A percentile compares a stretch with the other conserved stretches of the same genome.
Conservation (phyloP, 2,797 vertebrate species). For the Acridotheres tristis region DNA sequence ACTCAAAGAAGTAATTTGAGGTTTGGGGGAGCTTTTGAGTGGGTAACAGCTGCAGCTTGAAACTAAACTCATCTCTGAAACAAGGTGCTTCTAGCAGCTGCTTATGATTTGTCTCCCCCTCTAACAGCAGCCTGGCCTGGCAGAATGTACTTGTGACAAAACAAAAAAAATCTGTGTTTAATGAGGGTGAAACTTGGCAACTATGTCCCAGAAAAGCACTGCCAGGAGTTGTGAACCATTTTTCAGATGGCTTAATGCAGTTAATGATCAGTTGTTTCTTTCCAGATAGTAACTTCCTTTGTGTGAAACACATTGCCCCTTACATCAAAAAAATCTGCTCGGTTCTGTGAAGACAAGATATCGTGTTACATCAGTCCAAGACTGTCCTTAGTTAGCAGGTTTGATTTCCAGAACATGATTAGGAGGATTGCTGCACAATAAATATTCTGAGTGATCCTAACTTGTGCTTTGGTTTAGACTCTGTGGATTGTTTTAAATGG, state of each 20-base stretch:
- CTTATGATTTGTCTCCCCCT: constrained; percentile 18
- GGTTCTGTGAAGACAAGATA: neutral
- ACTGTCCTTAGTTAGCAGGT: neutral
- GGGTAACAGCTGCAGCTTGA: constrained; percentile 58
- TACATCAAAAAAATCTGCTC: neutral
- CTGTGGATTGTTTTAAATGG: neutral
- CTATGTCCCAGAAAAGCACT: neutral
- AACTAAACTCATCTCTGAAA: constrained; percentile 21
- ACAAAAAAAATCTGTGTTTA: constrained; percentile 46
- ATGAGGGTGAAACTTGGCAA: constrained; percentile 70
- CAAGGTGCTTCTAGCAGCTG: constrained; percentile 62
- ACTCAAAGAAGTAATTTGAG: constrained; percentile 53
- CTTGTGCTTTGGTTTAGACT: neutral
- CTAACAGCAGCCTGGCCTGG: constrained; percentile 44
- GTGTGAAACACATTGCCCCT: neutral
- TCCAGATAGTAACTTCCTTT: neutral
- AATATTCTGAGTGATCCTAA: neutral
- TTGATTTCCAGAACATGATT: neutral
- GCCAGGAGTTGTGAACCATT: constrained; percentile 16
- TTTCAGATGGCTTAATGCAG: constrained; percentile 40
- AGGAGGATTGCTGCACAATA: neutral
- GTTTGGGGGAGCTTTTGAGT: constrained; percentile 20
- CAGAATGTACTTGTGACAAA: constrained; percentile 59
- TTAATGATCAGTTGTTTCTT: constrained; percentile 52
- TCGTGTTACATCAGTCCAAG: neutral